Evolutionary conservation across 2,888 invertebrate genomes (phyloP), one percentile per base, ranked within the genome.

Genomic region (Cataglyphis altisquamis): DNA sequence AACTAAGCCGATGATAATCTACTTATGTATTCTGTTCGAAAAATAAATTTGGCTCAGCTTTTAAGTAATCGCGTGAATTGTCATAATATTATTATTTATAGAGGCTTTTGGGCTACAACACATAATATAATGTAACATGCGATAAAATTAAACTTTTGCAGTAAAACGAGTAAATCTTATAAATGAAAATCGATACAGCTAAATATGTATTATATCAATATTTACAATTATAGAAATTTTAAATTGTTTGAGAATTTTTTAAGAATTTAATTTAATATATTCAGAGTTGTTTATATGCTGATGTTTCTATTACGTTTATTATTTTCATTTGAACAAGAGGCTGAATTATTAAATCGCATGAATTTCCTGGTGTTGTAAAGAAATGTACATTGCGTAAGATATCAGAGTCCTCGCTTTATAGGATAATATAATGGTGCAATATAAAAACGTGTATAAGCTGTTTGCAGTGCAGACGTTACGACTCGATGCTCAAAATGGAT

Each of bases 361-460:
- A 77, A 77, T 68, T 18, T 15, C n/a, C 18, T 45, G 25, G n/a
- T n/a, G 29, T 67, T 77, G 29, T 41, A 21, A 1, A n/a, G 52
- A 25, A 32, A 45, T 62, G 18, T 25, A 60, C 21, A 32, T 41
- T 10, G 70, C 41, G 57, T 55, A 70, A 57, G 78, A 5, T 72
- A 78, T 62, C 41, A 10, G 32, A 70, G 68, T 57, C 12, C 18
- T 9, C 60, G 60, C 12, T 72, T 78, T 45, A 72, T 72, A 25
- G 45, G 45, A 21, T 55, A 60, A 78, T 72, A 78, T 52, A 78
- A 78, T 60, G 36, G 45, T 25, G 45, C 72, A 15, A 78, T 60
- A 60, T 78, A 78, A 78, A 78, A 78, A 78, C 60, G 72, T 36
- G 78, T 48, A 72, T 78, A 78, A 78, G 72, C 72, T 72, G 78